These are phyloP conservation scores for Eilema caniola DNA, from an alignment of 2,888 invertebrate species.

Conservation along the genomic window DNA sequence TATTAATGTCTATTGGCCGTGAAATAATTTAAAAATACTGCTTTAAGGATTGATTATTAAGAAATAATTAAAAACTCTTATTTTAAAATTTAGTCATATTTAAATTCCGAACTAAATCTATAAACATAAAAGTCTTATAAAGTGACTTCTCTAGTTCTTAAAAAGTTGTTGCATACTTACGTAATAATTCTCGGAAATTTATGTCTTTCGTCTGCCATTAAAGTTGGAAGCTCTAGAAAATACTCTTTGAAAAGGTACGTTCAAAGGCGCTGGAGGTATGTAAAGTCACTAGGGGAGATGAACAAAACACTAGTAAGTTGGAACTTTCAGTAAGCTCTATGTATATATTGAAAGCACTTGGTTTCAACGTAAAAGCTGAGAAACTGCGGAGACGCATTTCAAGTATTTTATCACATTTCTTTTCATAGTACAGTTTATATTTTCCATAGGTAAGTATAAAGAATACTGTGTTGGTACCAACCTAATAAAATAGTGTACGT, in stretches of 20 bases:
- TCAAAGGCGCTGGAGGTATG: conserved; percentile 39
- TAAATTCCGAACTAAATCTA: background rate
- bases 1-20: background rate
- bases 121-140: background rate
- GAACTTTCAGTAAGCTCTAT: conserved; percentile 44
- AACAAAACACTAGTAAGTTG: conserved; percentile 51
- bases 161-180: background rate
- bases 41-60: too few species aligned
- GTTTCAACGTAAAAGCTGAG: conserved; percentile 27
- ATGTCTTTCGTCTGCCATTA: conserved; percentile 16
- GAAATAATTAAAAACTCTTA: too few species aligned
- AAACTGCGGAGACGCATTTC: conserved; percentile 30
- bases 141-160: background rate
- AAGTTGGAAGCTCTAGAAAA: conserved; percentile 26
- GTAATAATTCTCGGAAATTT: conserved; percentile 1
- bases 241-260: conserved; percentile 37
- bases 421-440: background rate
- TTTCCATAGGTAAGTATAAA: background rate
- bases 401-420: conserved; percentile 1
- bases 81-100: too few species aligned
- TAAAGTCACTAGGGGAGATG: conserved; percentile 48
- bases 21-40: too few species aligned
- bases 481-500: too few species aligned
- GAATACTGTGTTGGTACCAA: background rate
- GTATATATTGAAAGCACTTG: conserved; percentile 42